phyloP scores from a whole-genome alignment of 2,797 vertebrate species.

The Holocentrus rufus region DNA sequence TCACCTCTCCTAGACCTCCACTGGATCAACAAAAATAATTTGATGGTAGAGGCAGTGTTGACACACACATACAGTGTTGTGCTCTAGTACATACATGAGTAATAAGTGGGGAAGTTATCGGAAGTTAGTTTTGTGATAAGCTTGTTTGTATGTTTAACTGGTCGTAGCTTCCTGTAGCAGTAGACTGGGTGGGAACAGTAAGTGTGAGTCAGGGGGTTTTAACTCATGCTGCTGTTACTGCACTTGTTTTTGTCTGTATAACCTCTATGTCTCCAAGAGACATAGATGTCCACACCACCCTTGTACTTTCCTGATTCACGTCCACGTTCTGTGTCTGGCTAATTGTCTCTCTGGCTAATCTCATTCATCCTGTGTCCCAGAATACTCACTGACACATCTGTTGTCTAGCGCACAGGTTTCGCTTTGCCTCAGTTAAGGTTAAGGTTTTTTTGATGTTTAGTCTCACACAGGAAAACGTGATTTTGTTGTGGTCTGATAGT shows the following conservation, averaged over 20 bases:
- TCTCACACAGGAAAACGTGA: background rate
- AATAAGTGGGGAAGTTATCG: constrained; percentile 1
- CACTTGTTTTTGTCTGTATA: constrained; percentile 21
- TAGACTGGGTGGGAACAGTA: constrained; percentile 5
- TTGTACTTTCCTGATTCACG: constrained; percentile 36
- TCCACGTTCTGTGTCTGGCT: constrained; percentile 27
- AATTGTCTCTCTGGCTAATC: constrained; percentile 40
- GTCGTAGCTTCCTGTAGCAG: background rate
- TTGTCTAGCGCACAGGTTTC: constrained; percentile 11
- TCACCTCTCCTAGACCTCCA: background rate
- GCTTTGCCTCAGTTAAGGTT: background rate
- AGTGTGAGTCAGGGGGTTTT: background rate
- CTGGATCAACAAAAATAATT: background rate
- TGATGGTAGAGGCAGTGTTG: background rate
- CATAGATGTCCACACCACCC: constrained; percentile 62
- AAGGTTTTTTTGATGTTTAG: background rate
- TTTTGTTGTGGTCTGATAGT: background rate
- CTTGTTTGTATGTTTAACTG: background rate
- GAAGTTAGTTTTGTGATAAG: constrained; percentile 10
- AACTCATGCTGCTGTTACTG: constrained; percentile 34
- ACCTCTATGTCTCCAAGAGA: constrained; percentile 61
- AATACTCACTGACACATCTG: constrained; percentile 31
- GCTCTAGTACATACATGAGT: background rate
- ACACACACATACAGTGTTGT: background rate
- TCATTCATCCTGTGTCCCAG: constrained; percentile 31